Evolutionary conservation across 2,888 invertebrate genomes (phyloP), one percentile per base, ranked within the genome.

Genomic region (Caenorhabditis japonica): DNA sequence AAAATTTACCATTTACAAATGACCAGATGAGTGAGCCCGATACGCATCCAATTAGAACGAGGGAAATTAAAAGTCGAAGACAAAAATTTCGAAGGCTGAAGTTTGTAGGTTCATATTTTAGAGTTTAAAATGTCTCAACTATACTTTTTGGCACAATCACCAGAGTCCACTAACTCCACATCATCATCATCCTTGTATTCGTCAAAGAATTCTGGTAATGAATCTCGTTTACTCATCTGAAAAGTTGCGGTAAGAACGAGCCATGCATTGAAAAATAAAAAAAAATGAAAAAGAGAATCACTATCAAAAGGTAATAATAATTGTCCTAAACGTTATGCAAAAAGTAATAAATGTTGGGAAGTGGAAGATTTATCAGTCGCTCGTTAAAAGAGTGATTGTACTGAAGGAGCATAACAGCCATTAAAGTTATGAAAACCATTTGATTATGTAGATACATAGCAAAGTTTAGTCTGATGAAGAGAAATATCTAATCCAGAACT

Each of bases 21-120:
- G 76, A 77, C 70, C 64, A 75, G 15, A 75, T 62, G 0, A 79
- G n/a, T 13, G 79, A 76, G 5, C 76, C 79, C 2, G 76, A 44
- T 12, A 62, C 58, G 19, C 56, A 59, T 19, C 55, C 76, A 33
- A 79, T 64, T 1, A 79, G 33, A 30, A 79, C 27, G 1, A 73
- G 17, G 0, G 76, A 76, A 8, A 77, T 53, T 3, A 34, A 25
- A 8, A 79, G 51, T 1, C 74, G 76, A 15, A 79, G 23, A 10
- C 47, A 13, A 4, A 79, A 49, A 23, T 69, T 60, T 33, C 46
- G 43, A 1, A 78, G 43, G 13, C 78, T 78, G 30, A 5, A 72
- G 53, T 19, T 4, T 4, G 19, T 21, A 23, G 21, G 2, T 4
- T 8, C 7, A 10, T 23, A 41, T 41, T 27, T 12, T 13, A 47